Evolutionary conservation across 2,888 invertebrate genomes (phyloP), one percentile per base, ranked within the genome.

Genomic region (Drosophila recens): DNA sequence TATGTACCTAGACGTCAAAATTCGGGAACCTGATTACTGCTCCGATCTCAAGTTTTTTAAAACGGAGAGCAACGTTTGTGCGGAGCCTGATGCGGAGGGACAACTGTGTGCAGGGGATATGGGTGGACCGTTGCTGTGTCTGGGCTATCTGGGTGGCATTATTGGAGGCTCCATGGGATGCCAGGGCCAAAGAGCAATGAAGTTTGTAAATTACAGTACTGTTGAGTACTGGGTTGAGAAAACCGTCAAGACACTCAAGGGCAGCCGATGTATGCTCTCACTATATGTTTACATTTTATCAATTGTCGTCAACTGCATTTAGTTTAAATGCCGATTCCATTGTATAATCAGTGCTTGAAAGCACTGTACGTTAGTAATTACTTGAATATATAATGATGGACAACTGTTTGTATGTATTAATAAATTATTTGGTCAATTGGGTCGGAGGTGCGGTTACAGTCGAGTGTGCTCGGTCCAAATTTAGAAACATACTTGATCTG

Each of bases 41-140:
- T 6, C 17, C 0, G 0, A 33, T 1, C 10, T 69, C n/a, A 5
- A 27, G 0, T 0, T 15, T 5, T 80, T 65, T 36, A 10, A 0
- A 0, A 0, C 15, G 0, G 56, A 67, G 0, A 42, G 38, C 2
- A 70, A 56, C 11, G 42, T 87, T 1, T 84, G 84, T 17, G 66
- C 27, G 3, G 9, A 58, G 30, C 75, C 85, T 23, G 4, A 20
- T 0, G 23, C 8, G 0, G 42, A 27, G 0, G 87, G 73, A 0
- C 6, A 57, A 10, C 4, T 72, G 1, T 84, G 84, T 46, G 58
- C 85, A 6, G 84, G 84, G 0, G 84, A 84, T 53, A 42, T 87
- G 73, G 84, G 84, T 5, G 82, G 82, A 0, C 84, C 84, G 0
- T 27, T 84, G 0, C 33, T 87, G 2, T 84, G 84, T 15, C 0